A percentile compares a stretch with the other conserved stretches of the same genome.
phyloP scores from a whole-genome alignment of 1,140 invertebrate species.

The Drosophila sproati region DNA sequence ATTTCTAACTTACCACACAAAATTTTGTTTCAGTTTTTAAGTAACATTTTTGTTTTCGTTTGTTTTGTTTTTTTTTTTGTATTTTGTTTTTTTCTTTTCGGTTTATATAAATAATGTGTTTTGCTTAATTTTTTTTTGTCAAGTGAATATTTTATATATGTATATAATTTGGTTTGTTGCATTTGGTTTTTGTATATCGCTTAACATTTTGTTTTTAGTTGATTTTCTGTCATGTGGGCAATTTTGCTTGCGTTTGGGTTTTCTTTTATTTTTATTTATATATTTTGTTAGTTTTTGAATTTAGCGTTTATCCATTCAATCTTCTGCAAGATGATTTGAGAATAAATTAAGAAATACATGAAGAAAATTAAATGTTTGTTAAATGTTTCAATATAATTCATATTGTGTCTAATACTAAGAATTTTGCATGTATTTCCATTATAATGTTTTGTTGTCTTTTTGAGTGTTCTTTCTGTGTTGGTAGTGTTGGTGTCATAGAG shows the following conservation, averaged over 20 bases:
- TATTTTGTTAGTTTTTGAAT: slow-evolving; percentile 65
- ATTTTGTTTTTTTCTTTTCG: slow-evolving; percentile 55
- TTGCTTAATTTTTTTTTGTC: slow-evolving; percentile 59
- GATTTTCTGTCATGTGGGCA: slow-evolving; percentile 64
- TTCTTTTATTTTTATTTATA: slow-evolving; percentile 54
- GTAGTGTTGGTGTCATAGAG: slow-evolving; percentile 28
- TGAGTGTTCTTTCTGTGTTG: slow-evolving; percentile 22
- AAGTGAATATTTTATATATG: slow-evolving; percentile 79
- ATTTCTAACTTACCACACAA: slow-evolving; percentile 84
- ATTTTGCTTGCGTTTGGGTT: slow-evolving; percentile 64
- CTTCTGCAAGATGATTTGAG: slow-evolving; percentile 84
- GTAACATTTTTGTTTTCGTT: slow-evolving; percentile 65
- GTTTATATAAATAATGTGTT: slow-evolving; percentile 77
- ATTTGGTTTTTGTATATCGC: slow-evolving; percentile 53
- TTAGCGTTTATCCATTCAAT: slow-evolving; percentile 84
- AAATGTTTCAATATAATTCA: slow-evolving; percentile 67
- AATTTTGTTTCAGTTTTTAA: slow-evolving; percentile 79
- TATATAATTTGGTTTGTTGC: slow-evolving; percentile 74
- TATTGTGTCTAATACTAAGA: slow-evolving; percentile 39
- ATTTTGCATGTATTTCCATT: slow-evolving; percentile 48
- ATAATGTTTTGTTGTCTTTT: slow-evolving; percentile 17
- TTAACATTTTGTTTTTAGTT: slow-evolving; percentile 67
- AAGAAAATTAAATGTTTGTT: slow-evolving; percentile 81
- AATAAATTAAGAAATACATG: slow-evolving; percentile 79
- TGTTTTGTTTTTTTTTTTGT: slow-evolving; percentile 28